A percentile compares a stretch with the other conserved stretches of the same genome.
Evolutionary conservation across 2,113 vertebrate species (phyloP).

Genomic region (Gavia stellata): DNA sequence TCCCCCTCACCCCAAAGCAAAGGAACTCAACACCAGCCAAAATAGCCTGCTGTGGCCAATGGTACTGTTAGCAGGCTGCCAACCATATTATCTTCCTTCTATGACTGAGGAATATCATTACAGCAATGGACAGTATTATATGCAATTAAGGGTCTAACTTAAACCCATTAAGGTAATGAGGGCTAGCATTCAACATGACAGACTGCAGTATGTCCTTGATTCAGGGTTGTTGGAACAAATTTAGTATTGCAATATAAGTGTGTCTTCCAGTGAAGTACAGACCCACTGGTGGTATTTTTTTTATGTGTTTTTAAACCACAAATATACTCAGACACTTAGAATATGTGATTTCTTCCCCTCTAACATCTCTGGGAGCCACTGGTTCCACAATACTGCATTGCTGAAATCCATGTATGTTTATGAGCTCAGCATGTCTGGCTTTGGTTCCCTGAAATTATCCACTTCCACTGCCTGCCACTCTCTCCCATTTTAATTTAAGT

Average conservation of each 20-base stretch:
- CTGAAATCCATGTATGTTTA: neutral
- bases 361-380: neutral
- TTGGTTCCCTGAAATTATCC: neutral
- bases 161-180: neutral
- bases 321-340: neutral
- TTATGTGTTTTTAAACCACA: neutral
- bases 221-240: neutral
- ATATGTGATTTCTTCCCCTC: neutral
- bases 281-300: neutral
- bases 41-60: neutral
- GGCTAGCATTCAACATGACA: neutral
- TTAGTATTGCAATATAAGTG: neutral
- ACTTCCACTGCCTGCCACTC: neutral
- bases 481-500: neutral
- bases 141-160: neutral
- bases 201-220: neutral
- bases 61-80: neutral
- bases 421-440: neutral
- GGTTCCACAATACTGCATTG: neutral
- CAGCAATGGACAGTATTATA: neutral
- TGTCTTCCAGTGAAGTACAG: neutral
- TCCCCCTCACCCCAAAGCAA: accelerated
- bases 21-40: neutral
- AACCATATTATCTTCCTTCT: neutral
- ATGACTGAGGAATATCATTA: neutral